A percentile compares a stretch with the other conserved stretches of the same genome.
phyloP scores from a whole-genome alignment of 1,140 invertebrate genomes.

The Lasioglossum albipes region DNA sequence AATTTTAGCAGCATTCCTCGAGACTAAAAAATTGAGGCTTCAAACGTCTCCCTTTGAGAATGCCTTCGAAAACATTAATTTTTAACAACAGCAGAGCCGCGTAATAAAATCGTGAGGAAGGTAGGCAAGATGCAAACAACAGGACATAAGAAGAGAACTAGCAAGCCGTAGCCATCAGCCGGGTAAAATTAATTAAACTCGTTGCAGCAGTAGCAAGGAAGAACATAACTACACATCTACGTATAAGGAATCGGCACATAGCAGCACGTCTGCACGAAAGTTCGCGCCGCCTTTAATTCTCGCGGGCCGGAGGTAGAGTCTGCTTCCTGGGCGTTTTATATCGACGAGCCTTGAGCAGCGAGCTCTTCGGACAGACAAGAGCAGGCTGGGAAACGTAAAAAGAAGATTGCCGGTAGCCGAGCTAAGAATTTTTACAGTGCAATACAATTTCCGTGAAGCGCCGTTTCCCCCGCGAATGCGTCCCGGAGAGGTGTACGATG shows the following conservation, averaged over 20 bases:
- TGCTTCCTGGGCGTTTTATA: conserved; percentile 32
- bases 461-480: neutral
- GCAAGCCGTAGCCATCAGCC: too few relatives aligned
- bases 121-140: neutral
- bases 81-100: too few relatives aligned
- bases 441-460: neutral
- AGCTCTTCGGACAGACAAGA: neutral
- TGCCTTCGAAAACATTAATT: too few relatives aligned
- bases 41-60: too few relatives aligned
- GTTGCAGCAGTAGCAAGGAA: neutral
- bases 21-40: too few relatives aligned
- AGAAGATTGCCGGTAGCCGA: neutral
- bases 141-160: too few relatives aligned
- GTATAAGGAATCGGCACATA: neutral
- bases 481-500: neutral
- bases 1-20: too few relatives aligned
- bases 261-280: conserved; percentile 40
- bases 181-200: neutral
- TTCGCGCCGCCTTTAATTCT: conserved; percentile 43
- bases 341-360: conserved; percentile 35
- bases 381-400: conserved; percentile 12
- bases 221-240: neutral
- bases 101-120: too few relatives aligned
- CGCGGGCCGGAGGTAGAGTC: neutral
- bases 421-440: neutral